Conservation (phyloP, 2,113 vertebrate species). For the Sula dactylatra region DNA sequence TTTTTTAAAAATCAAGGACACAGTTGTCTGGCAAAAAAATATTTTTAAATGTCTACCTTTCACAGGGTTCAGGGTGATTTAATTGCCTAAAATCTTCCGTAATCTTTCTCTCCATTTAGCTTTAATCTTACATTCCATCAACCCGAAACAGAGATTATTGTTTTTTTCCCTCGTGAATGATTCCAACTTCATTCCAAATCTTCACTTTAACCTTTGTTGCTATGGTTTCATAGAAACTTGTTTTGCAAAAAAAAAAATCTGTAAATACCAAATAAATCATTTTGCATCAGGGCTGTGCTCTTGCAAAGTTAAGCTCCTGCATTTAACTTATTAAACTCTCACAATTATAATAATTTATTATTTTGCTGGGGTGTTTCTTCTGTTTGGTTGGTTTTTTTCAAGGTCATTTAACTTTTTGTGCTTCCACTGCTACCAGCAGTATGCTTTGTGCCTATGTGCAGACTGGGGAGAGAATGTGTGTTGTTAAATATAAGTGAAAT, state of each 20-base stretch:
- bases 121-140: not conserved
- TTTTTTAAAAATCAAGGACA: not conserved
- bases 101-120: not conserved
- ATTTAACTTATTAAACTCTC: not conserved
- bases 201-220: constrained; percentile 8
- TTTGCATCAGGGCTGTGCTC: not conserved
- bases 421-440: not conserved
- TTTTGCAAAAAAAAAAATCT: not conserved
- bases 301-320: not conserved
- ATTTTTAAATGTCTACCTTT: not conserved
- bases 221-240: constrained; percentile 38
- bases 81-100: not conserved
- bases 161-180: not conserved
- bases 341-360: not conserved
- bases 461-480: not conserved
- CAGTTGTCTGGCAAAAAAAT: not conserved
- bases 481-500: not conserved
- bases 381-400: not conserved
- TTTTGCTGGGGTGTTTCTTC: not conserved
- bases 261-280: constrained; percentile 31
- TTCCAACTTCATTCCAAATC: constrained; percentile 18
- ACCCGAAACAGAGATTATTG: not conserved
- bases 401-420: not conserved
- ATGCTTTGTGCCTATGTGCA: not conserved
- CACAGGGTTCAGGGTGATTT: not conserved